Conservation (phyloP, 2,113 vertebrate genomes). For the Eulacestoma nigropectus region DNA sequence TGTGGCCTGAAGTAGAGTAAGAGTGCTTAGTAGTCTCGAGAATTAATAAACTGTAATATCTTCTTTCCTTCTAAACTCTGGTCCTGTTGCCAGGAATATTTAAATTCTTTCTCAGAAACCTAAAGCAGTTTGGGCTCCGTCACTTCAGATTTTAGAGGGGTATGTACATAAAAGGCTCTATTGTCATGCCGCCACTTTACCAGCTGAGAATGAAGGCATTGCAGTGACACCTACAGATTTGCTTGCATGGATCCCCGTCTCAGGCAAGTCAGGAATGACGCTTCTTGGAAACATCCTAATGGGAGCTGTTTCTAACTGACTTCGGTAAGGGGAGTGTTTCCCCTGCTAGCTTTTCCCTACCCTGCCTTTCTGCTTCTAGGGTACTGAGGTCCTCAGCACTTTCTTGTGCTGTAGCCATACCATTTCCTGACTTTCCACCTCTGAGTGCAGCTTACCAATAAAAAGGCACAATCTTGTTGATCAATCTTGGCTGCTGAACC, state of each 20-base stretch:
- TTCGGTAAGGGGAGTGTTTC: not conserved
- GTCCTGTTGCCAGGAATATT: not conserved
- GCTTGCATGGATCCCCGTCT: not conserved
- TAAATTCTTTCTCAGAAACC: not conserved
- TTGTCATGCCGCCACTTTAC: rapidly evolving
- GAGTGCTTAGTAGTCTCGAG: not conserved
- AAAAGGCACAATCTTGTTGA: not conserved
- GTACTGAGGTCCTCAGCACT: rapidly evolving
- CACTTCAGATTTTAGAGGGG: not conserved
- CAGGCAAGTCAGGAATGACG: not conserved
- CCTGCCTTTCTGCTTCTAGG: not conserved
- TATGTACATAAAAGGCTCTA: not conserved
- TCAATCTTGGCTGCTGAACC: not conserved
- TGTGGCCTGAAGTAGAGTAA: not conserved
- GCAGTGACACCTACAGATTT: not conserved
- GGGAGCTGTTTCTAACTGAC: not conserved
- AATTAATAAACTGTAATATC: not conserved
- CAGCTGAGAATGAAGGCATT: not conserved
- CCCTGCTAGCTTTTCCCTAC: not conserved
- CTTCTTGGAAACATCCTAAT: not conserved
- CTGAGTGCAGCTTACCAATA: not conserved
- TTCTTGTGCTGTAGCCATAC: not conserved
- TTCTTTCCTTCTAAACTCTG: not conserved
- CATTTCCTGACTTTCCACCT: not conserved
- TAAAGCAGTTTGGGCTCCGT: not conserved